Evolutionary conservation across 1,140 invertebrate species (phyloP).

Genomic region (Procambarus clarkii): DNA sequence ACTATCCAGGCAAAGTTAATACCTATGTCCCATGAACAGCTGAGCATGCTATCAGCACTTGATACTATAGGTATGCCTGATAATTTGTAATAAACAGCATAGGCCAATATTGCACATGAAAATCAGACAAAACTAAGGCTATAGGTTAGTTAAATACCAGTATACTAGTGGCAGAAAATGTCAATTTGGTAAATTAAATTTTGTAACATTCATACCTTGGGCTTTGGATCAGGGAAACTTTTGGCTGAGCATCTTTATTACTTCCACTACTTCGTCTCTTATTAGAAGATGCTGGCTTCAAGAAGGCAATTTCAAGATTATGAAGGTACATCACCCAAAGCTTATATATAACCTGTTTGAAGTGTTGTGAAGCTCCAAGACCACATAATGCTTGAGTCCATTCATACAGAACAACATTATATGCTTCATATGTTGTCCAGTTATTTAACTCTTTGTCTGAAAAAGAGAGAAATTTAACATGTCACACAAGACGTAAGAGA

Average conservation of each 20-base stretch:
- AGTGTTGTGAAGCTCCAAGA: constrained; percentile 23
- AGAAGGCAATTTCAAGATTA: constrained; percentile 17
- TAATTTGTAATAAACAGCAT: too few species aligned
- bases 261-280: neutral
- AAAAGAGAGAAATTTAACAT: neutral
- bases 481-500: too few species aligned
- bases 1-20: too few species aligned
- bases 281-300: neutral
- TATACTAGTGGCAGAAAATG: too few species aligned
- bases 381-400: constrained; percentile 32
- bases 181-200: too few species aligned
- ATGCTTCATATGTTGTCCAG: constrained; percentile 44
- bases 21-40: too few species aligned
- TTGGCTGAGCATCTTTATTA: neutral
- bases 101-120: too few species aligned
- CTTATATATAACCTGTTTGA: constrained; percentile 20
- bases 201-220: too few species aligned
- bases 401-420: constrained; percentile 20
- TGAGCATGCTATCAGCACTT: too few species aligned
- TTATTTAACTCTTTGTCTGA: constrained; percentile 17
- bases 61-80: too few species aligned
- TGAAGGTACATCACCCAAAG: constrained; percentile 42
- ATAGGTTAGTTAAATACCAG: too few species aligned
- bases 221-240: neutral
- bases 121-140: too few species aligned